Percentiles rank a stretch among this genome's conserved stretches.
Conservation (phyloP, 2,888 invertebrate genomes). For the Nephrocerus scutellatus region DNA sequence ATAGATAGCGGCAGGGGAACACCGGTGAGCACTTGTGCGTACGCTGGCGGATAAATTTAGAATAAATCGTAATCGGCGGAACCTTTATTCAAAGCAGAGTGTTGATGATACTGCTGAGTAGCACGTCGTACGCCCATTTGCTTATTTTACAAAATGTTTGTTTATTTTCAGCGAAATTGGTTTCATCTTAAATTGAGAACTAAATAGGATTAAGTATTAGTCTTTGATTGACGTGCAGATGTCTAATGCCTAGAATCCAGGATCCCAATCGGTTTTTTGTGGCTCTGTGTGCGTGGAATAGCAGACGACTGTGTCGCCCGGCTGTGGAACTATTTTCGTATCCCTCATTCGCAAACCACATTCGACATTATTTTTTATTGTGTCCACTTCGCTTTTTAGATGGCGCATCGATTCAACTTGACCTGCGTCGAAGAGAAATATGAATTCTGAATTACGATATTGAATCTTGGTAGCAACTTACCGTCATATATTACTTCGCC, state of each 20-base stretch:
- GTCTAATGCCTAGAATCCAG: slow-evolving; percentile 60
- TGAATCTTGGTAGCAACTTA: slow-evolving; percentile 34
- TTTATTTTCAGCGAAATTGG: too few species aligned
- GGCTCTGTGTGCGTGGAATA: slow-evolving; percentile 59
- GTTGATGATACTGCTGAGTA: too few species aligned
- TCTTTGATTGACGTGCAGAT: too few species aligned
- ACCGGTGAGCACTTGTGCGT: too few species aligned
- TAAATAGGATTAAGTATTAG: too few species aligned
- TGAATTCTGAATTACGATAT: neutral
- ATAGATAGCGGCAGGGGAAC: too few species aligned
- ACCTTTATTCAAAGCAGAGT: too few species aligned
- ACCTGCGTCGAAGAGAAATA: slow-evolving; percentile 51
- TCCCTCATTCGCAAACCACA: slow-evolving; percentile 79
- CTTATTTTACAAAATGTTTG: too few species aligned
- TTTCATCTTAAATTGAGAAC: too few species aligned
- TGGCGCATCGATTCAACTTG: slow-evolving; percentile 76
- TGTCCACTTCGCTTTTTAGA: slow-evolving; percentile 77
- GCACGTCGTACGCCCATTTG: too few species aligned
- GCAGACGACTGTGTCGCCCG: slow-evolving; percentile 74
- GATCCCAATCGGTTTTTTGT: slow-evolving; percentile 74
- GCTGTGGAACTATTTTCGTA: slow-evolving; percentile 54
- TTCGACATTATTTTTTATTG: slow-evolving; percentile 76
- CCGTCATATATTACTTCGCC: slow-evolving; percentile 65
- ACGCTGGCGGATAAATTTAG: too few species aligned
- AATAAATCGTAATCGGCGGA: too few species aligned